These are phyloP conservation scores for Spinus olivaceus DNA, from an alignment of 2,797 vertebrate species.

Conservation along the genomic window DNA sequence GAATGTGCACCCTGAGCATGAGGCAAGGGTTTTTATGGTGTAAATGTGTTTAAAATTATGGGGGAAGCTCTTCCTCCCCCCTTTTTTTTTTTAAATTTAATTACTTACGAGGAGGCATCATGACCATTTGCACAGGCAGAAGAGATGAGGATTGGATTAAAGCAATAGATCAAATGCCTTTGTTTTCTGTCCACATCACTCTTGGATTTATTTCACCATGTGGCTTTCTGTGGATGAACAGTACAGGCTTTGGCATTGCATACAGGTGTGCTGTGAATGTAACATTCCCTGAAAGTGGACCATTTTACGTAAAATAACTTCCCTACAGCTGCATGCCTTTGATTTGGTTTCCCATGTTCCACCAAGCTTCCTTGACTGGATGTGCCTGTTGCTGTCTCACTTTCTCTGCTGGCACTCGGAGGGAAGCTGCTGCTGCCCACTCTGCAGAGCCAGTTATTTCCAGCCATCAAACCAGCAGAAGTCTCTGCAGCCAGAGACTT, in stretches of 20 bases:
- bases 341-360: neutral
- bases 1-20: accelerated
- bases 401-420: neutral
- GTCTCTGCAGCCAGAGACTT: slow-evolving; percentile 16
- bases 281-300: neutral
- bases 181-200: neutral
- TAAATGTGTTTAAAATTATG: neutral
- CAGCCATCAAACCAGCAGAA: neutral
- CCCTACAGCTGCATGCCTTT: neutral
- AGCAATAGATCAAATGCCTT: neutral
- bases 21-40: neutral
- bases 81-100: neutral
- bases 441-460: neutral
- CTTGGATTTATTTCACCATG: neutral
- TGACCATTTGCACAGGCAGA: neutral
- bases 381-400: neutral
- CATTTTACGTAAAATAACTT: neutral
- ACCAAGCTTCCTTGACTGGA: neutral
- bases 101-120: neutral
- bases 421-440: neutral
- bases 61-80: neutral
- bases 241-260: neutral
- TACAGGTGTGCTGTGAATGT: neutral
- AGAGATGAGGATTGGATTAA: neutral
- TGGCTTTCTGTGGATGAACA: neutral